Evolutionary conservation across 2,888 invertebrate genomes (phyloP), one percentile per base, ranked within the genome.

Genomic region (Orthonychiurus folsomi): DNA sequence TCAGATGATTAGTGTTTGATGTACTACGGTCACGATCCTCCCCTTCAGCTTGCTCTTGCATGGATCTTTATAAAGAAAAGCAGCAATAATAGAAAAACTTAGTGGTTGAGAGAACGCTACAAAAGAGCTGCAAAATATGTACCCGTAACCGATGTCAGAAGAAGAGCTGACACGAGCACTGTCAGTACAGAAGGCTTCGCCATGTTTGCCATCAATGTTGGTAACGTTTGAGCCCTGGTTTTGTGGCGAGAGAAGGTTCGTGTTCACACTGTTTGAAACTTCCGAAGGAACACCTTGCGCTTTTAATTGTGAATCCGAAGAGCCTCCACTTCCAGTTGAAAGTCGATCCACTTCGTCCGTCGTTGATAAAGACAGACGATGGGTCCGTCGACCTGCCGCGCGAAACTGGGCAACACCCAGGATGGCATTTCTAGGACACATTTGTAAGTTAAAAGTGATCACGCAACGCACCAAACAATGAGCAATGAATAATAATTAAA

Each of bases 351-450:
- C 73, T 37, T 75, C 74, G 58, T 73, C 73, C 2, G 69, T 64
- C 18, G 70, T 64, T 24, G 68, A 68, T 1, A 69, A 53, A 24
- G 69, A 61, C 21, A 70, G 66, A 48, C 68, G 68, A 18, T 69
- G 66, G 25, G 63, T 62, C 21, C 68, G 65, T 69, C 80, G 84
- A 1, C 88, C 88, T 9, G 90, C 90, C 70, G 85, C 84, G 15
- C 89, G 85, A 76, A 96, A 94, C 74, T 92, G 82, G 2, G 93
- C 92, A 0, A 93, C 90, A 0, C 93, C 94, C 68, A 90, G 80
- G 23, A 96, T 88, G 0, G 93, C 93, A 76, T 93, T 90, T 65
- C 78, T 77, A 62, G 2, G 63, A 50, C 5, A 60, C n/a, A n/a
- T n/a, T n/a, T n/a, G n/a, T n/a, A n/a, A n/a, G n/a, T n/a, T n/a